Conservation (phyloP, 2,888 invertebrate genomes). For the Prosapia bicincta region DNA sequence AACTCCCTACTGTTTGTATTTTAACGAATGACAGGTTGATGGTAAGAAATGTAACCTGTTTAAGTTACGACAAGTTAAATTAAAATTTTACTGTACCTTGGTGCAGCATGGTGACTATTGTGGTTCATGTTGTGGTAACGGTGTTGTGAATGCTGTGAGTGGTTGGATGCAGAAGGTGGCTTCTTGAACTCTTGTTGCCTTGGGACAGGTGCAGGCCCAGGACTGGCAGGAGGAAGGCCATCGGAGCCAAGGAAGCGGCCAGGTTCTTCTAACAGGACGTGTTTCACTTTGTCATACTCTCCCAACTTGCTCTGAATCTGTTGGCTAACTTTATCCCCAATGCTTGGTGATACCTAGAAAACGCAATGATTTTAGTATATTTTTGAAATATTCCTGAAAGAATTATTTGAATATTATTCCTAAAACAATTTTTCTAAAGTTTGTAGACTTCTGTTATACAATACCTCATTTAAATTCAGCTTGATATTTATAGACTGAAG, state of each 20-base stretch:
- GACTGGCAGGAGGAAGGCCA: conserved; percentile 60
- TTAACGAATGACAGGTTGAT: no score
- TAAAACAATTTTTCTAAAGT: no score
- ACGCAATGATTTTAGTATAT: no score
- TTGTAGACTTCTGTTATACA: no score
- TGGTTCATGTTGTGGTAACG: neutral
- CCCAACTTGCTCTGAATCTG: conserved; percentile 71
- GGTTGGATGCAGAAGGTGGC: conserved; percentile 50
- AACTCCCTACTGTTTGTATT: no score
- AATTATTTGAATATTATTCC: no score
- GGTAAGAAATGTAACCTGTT: no score
- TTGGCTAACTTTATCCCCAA: conserved; percentile 59
- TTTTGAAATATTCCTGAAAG: no score
- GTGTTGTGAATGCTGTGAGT: conserved; percentile 18
- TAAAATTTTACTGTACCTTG: no score
- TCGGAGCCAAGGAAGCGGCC: conserved; percentile 57
- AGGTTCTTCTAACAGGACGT: conserved; percentile 46
- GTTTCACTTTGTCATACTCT: conserved; percentile 64
- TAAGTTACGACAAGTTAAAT: no score
- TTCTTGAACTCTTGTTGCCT: conserved; percentile 57
- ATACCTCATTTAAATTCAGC: no score
- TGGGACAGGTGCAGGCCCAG: conserved; percentile 48
- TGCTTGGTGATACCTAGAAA: conserved; percentile 59
- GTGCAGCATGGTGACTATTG: neutral
- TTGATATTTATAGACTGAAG: no score